A percentile compares a stretch with the other conserved stretches of the same genome.
Evolutionary conservation across 2,888 invertebrate species (phyloP).

Genomic region (Macrosoma leucophasiata): DNA sequence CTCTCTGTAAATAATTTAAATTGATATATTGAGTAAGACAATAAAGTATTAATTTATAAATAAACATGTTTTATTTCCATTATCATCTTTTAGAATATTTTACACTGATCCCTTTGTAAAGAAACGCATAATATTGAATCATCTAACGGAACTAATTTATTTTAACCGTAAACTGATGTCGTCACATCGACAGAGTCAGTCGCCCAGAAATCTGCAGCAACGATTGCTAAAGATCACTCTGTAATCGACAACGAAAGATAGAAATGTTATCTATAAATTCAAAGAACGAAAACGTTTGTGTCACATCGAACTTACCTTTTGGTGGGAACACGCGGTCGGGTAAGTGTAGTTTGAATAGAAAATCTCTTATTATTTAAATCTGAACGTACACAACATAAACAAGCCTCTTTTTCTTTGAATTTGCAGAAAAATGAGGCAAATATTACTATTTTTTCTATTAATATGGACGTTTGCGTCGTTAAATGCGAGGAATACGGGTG

Average conservation of each 20-base stretch:
- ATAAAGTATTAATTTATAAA: too few species aligned
- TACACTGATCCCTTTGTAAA: not conserved
- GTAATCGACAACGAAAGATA: constrained; percentile 66
- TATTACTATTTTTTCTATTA: constrained; percentile 44
- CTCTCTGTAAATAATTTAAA: constrained; percentile 59
- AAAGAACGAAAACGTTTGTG: constrained; percentile 53
- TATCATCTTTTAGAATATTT: too few species aligned
- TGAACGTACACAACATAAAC: not conserved
- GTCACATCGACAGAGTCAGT: constrained; percentile 57
- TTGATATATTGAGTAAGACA: too few species aligned
- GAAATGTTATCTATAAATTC: constrained; percentile 69
- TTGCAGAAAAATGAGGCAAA: constrained; percentile 50
- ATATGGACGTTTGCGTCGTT: constrained; percentile 42
- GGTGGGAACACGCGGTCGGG: constrained; percentile 41
- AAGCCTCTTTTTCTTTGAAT: constrained; percentile 15
- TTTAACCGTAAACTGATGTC: constrained; percentile 58
- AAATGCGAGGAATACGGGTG: constrained; percentile 48
- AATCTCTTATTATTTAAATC: constrained; percentile 13
- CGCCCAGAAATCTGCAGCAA: constrained; percentile 69
- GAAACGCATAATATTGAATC: constrained; percentile 5
- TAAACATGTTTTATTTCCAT: too few species aligned
- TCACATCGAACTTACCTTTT: constrained; percentile 50
- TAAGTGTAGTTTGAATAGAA: constrained; percentile 29
- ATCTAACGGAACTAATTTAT: constrained; percentile 60
- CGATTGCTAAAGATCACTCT: constrained; percentile 65